Percentiles rank a stretch among this genome's conserved stretches.
These are phyloP conservation scores for Fistularia tabacaria DNA, from an alignment of 2,797 vertebrate species.

Conservation along the genomic window DNA sequence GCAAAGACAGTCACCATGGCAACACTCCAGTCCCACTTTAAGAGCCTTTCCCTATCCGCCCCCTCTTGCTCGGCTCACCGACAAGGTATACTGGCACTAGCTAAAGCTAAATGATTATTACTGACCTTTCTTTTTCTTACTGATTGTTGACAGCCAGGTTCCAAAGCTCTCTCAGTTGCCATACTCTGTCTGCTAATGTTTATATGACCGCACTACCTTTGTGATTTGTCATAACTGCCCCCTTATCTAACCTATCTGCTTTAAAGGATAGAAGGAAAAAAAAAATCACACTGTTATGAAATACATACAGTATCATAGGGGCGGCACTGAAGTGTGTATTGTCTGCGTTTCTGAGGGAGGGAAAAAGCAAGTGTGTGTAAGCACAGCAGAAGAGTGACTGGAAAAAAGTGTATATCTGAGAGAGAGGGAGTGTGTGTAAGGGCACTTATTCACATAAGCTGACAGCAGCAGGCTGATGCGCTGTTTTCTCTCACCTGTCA, in stretches of 20 bases:
- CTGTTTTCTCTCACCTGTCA: conserved; percentile 65
- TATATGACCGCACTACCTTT: background rate
- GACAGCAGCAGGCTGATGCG: conserved; percentile 70
- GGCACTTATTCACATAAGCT: conserved; percentile 68
- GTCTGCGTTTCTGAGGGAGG: conserved; percentile 6
- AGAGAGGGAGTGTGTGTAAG: conserved; percentile 4
- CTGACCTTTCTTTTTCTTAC: conserved; percentile 15
- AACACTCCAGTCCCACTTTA: conserved; percentile 73
- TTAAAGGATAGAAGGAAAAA: background rate
- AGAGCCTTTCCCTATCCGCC: conserved; percentile 62
- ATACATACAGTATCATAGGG: background rate
- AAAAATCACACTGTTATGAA: conserved; percentile 16
- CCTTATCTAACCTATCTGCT: background rate
- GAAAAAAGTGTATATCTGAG: background rate
- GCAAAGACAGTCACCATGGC: conserved; percentile 78
- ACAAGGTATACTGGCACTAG: conserved; percentile 47
- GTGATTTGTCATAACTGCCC: background rate
- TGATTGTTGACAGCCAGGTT: conserved; percentile 17
- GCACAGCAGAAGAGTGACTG: background rate
- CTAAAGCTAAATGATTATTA: conserved; percentile 27
- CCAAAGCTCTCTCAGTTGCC: conserved; percentile 5
- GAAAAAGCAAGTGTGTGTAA: background rate
- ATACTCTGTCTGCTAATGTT: too few relatives aligned
- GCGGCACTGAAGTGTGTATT: background rate
- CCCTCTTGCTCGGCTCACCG: conserved; percentile 57